Base-by-base conservation (phyloP, 2,888 invertebrate species). In the Sussaba pulchella region DNA sequence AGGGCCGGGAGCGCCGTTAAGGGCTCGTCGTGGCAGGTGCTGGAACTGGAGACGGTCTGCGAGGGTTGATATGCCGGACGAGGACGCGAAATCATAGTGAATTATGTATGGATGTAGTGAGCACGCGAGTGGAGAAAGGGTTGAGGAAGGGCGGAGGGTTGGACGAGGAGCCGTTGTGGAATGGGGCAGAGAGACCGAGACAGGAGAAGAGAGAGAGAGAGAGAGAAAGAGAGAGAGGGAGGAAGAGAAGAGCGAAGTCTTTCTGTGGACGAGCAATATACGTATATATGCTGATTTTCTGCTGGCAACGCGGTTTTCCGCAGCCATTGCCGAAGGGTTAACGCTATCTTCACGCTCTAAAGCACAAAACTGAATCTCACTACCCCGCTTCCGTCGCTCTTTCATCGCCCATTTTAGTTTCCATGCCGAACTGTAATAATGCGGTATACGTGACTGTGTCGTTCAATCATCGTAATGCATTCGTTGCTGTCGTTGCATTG, bases 291-390 rank as follows among this genome's bases (percentile, higher is more conserved):
- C 71, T 71, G 47, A 47, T 76, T 77, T 82, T 79, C 79, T 72
- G 82, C 84, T 82, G 73, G 78, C 82, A 67, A 63, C 57, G 83
- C 81, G 78, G 54, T 82, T 84, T 84, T 70, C 72, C 63, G 24
- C 78, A 63, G 47, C 71, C 26, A 59, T 57, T 9, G 72, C 57
- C 59, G 64, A 61, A 66, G 76, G 64, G 47, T 72, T 76, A 41
- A 70, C 80, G 78, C 76, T 85, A 85, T 85, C 85, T 85, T 85
- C 77, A 81, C 84, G 82, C 84, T 84, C 71, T 77, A 76, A 66
- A 67, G 72, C 76, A 84, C 85, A 82, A 73, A 78, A 85, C 67
- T 78, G 79, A 83, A 81, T 54, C 64, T 70, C 67, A 57, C 61
- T 70, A n/a, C 76, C 17, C 17, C 19, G 63, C 54, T 39, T 43